Evolutionary conservation across 1,140 invertebrate genomes (phyloP), one percentile per base, ranked within the genome.

Genomic region (Eriocheir sinensis): DNA sequence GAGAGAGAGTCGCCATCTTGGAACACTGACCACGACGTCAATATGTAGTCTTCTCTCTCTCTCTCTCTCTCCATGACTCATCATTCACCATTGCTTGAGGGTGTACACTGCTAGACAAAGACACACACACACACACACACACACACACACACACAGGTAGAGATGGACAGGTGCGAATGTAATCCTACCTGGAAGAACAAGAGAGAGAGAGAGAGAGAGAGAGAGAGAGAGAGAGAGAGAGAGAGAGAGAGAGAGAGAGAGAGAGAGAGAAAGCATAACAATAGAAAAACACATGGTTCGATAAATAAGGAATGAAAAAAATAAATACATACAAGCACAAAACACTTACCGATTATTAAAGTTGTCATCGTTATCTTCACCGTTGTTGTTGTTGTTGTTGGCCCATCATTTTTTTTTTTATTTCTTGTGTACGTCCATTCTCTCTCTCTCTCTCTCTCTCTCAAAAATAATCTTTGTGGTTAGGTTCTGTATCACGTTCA

Each of bases 51-150:
- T 21, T 72, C 60, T 72, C 27, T 72, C 60, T 72, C 60, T 72
- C 60, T 72, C 60, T 72, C 60, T 72, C 17, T 72, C n/a, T n/a
- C n/a, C 60, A 72, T 72, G 60, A 72, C 60, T 72, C 60, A 72
- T 72, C 60, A n/a, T n/a, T n/a, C n/a, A 72, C 6, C 48, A 53
- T n/a, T 72, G 0, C 60, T 6, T 3, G 60, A n/a, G 60, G 60
- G 60, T 72, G 60, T 72, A n/a, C 60, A 72, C 60, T 72, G 60
- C 60, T 72, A n/a, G 21, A 72, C 60, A 72, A 72, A 72, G 60
- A 53, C 48, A 53, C 48, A 53, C 48, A 53, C 48, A 53, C 48
- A 53, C 48, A 53, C 48, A 53, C 48, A 53, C 48, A 53, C 48
- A 53, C 48, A 53, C 48, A 53, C 48, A 53, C n/a, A n/a, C n/a